Percentiles rank a stretch among this genome's conserved stretches.
phyloP scores from a whole-genome alignment of 2,797 vertebrate species.

The Pseudomugil gertrudae region DNA sequence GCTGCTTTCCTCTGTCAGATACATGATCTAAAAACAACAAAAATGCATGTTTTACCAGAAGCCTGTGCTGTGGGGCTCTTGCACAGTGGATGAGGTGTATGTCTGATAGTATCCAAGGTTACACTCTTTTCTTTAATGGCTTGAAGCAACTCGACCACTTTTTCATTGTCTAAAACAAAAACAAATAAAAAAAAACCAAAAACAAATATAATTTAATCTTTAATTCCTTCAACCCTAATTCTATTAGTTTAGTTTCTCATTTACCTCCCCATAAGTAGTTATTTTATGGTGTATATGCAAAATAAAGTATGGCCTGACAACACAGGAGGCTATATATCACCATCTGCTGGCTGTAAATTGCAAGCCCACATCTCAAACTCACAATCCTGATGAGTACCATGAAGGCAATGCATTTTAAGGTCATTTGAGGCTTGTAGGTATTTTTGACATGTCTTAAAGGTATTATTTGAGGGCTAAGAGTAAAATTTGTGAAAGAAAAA shows the following conservation, averaged over 20 bases:
- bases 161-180: constrained; percentile 89
- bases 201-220: constrained; percentile 6
- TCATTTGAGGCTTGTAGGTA: background rate
- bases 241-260: constrained; percentile 3
- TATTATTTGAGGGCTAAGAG: background rate
- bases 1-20: background rate
- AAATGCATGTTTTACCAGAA: constrained; percentile 81
- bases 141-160: constrained; percentile 91
- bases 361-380: constrained; percentile 54
- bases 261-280: constrained; percentile 10
- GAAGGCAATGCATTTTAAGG: background rate
- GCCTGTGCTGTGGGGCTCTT: constrained; percentile 83
- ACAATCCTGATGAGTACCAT: constrained; percentile 13
- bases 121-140: constrained; percentile 94
- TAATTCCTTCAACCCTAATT: background rate
- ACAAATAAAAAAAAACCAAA: background rate
- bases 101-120: constrained; percentile 86
- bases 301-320: constrained; percentile 22
- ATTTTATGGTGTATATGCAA: constrained; percentile 13
- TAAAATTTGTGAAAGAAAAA: background rate
- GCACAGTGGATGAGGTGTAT: constrained; percentile 83
- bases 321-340: constrained; percentile 31
- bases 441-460: constrained; percentile 1
- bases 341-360: constrained; percentile 59
- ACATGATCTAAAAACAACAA: background rate